These are phyloP conservation scores for Lagorchestes hirsutus DNA, from an alignment of 2,797 vertebrate genomes.

Conservation along the genomic window DNA sequence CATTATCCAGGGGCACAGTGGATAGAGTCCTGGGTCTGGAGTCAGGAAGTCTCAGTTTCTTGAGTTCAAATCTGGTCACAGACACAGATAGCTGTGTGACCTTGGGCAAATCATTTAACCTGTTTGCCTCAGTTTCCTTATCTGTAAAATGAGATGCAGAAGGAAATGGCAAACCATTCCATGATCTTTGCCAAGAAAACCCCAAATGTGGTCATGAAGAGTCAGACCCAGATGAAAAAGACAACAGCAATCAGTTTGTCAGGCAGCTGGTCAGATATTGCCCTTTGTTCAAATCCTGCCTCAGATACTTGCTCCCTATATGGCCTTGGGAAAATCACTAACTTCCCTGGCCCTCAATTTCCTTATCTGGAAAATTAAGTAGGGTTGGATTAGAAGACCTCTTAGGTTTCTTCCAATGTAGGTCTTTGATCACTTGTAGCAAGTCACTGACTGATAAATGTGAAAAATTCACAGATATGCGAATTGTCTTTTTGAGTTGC, in stretches of 20 bases:
- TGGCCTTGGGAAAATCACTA: not conserved
- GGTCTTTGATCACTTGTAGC: not conserved
- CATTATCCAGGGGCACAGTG: not conserved
- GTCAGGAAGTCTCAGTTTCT: not conserved
- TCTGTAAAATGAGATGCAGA: not conserved
- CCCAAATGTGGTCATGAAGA: not conserved
- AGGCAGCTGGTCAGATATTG: not conserved
- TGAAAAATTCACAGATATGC: not conserved
- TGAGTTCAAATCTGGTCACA: not conserved
- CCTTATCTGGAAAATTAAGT: not conserved
- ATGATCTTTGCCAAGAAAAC: not conserved
- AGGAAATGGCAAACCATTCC: not conserved
- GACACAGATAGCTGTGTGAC: not conserved
- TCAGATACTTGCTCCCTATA: not conserved
- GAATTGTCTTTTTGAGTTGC: not conserved
- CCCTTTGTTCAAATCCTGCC: not conserved
- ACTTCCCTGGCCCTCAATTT: not conserved
- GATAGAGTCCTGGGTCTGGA: not conserved
- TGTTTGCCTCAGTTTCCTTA: not conserved
- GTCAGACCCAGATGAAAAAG: not conserved
- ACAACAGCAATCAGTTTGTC: not conserved
- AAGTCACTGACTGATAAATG: not conserved
- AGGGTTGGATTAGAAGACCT: not conserved
- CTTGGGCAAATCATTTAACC: not conserved
- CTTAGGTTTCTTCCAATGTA: not conserved